Evolutionary conservation across 2,888 invertebrate genomes (phyloP), one percentile per base, ranked within the genome.

Genomic region (Melanostoma scalare): DNA sequence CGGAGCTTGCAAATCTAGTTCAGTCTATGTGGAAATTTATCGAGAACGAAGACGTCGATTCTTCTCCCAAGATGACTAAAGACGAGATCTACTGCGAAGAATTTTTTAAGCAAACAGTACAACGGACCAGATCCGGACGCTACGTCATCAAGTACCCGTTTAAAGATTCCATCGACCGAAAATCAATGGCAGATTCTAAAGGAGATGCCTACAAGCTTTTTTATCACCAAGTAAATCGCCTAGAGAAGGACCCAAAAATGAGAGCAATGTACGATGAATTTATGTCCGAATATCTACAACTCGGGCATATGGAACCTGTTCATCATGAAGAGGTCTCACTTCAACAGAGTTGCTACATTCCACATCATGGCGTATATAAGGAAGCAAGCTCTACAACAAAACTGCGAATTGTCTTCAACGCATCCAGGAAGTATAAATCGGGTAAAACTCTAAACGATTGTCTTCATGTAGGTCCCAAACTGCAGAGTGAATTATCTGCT

Each of bases 11-110:
- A 9, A 48, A 73, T 6, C 52, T 80, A 30, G 42, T 78, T 44
- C 68, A 82, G 44, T 65, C 35, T 55, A 50, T 82, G 72, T 76
- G 85, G 76, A 79, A 63, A 44, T 85, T 79, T 33, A 76, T 63
- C n/a, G 68, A 82, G 30, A 36, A 61, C 36, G 75, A 81, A 44
- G 76, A 75, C 4, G 50, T 61, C 6, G 44, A 63, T 36, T 30
- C 10, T 44, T 4, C 46, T 9, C 20, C 20, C 35, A 53, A 53
- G n/a, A 48, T 80, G 63, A 68, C 61, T n/a, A 35, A 52, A 56
- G 68, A 69, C 33, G 74, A 74, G 44, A 10, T 74, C 6, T 65
- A 60, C 8, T 85, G 77, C 50, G 74, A 85, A 35, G 50, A 68
- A 1, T 55, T 72, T 36, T 79, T 69, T 31, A 46, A 82, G 9